These are phyloP conservation scores for Cyclophora albipunctata DNA, from an alignment of 2,888 invertebrate species.

Conservation along the genomic window DNA sequence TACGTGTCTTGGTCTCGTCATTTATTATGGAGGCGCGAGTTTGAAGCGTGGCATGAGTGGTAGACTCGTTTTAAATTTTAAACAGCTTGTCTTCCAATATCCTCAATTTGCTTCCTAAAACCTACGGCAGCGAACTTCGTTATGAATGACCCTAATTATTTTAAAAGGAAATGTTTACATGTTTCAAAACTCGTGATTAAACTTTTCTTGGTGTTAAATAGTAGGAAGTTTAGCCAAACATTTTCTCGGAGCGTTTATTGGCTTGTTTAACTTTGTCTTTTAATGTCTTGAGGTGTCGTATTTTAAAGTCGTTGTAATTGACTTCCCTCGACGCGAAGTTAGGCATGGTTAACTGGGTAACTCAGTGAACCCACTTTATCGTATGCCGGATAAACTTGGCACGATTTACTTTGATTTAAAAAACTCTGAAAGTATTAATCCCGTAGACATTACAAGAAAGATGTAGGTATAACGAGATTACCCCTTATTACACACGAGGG, in stretches of 20 bases:
- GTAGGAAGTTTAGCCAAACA: constrained; percentile 31
- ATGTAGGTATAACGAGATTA: constrained; percentile 15
- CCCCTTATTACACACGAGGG: constrained; percentile 17
- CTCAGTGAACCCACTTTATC: constrained; percentile 27
- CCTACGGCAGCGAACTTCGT: too few species aligned
- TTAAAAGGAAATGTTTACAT: constrained; percentile 15
- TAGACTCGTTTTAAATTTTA: constrained; percentile 9
- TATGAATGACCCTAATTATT: too few species aligned
- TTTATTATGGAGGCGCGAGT: constrained; percentile 25
- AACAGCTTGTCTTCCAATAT: constrained; percentile 11
- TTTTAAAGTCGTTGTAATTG: constrained; percentile 45
- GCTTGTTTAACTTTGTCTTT: constrained; percentile 41
- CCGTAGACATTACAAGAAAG: constrained; percentile 8
- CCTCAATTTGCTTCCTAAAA: background rate
- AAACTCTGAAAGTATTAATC: constrained; percentile 18
- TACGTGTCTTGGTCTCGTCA: constrained; percentile 26
- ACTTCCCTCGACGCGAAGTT: constrained; percentile 34
- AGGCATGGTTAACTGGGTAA: constrained; percentile 27
- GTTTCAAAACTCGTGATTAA: constrained; percentile 26
- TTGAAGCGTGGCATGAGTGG: constrained; percentile 13
- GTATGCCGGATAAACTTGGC: constrained; percentile 25
- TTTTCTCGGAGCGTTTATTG: constrained; percentile 34
- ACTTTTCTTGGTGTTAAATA: constrained; percentile 36
- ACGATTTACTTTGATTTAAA: constrained; percentile 19
- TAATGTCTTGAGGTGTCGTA: constrained; percentile 43